Evolutionary conservation across 2,888 invertebrate genomes (phyloP), one percentile per base, ranked within the genome.

Genomic region (Iphiclides podalirius): DNA sequence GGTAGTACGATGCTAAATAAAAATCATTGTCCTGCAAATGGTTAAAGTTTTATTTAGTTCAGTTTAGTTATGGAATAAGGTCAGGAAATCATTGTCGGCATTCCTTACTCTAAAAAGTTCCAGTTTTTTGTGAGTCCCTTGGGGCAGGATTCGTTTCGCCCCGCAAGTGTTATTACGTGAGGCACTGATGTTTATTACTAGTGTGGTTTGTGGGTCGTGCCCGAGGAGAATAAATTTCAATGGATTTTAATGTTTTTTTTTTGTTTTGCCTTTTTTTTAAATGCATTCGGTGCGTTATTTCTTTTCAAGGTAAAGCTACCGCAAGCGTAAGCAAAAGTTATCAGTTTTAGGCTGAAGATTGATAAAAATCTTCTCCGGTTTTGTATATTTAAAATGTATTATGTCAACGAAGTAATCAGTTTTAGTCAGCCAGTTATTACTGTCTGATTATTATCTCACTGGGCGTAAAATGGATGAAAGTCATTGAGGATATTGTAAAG

Each of bases 141-240:
- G 53, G 47, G 6, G 57, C 68, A 75, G 79, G 75, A 83, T 83
- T 84, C 82, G 82, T 79, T 75, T 75, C 76, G 83, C 72, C 71
- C 60, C 67, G 75, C 80, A 79, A 78, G 77, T 83, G 75, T 73
- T 68, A 63, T 62, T 72, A 64, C 61, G 60, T 67, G 56, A 61
- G 57, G 37, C 41, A 54, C 58, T 57, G 60, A 64, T 67, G 61
- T 20, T 20, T 3, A 61, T 64, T 63, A 55, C 55, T 48, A 53
- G 53, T 67, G 78, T 13, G 14, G 20, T 31, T 31, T 11, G 31
- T 31, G 31, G 20, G 36, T 36, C 15, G 14, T 13, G 8, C 15
- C n/a, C 4, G n/a, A 36, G 17, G 28, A 2, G 36, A 31, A 9
- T 12, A n/a, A 36, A 16, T n/a, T 17, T 20, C 6, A 41, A 39